phyloP scores from a whole-genome alignment of 2,797 vertebrate species.

The Sparus aurata region DNA sequence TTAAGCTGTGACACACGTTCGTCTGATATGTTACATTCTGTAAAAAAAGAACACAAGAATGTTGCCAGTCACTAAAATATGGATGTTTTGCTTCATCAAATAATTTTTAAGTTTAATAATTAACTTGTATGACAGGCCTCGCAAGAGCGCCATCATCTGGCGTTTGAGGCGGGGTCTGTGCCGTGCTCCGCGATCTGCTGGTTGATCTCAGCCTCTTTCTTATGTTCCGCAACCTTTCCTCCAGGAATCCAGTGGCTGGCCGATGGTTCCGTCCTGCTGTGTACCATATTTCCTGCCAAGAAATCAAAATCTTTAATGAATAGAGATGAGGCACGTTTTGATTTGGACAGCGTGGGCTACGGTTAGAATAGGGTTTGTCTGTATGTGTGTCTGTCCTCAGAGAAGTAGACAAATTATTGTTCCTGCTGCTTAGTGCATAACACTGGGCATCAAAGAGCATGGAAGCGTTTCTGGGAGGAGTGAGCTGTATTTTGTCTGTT shows the following conservation, averaged over 20 bases:
- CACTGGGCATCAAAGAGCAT: neutral
- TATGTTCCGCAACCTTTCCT: slow-evolving; percentile 13
- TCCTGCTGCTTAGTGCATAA: neutral
- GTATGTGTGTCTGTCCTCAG: neutral
- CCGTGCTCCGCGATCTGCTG: slow-evolving; percentile 2
- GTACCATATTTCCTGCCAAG: slow-evolving; percentile 19
- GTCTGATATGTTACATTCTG: too few relatives aligned
- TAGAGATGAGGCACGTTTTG: neutral
- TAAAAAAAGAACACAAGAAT: too few relatives aligned
- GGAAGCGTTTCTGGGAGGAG: neutral
- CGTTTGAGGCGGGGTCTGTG: neutral
- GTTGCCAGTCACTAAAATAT: neutral
- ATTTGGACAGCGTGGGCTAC: neutral
- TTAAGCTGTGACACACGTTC: neutral
- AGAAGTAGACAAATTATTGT: neutral
- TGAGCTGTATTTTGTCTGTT: neutral
- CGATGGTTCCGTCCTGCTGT: slow-evolving; percentile 6
- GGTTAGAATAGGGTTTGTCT: neutral
- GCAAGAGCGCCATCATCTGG: neutral
- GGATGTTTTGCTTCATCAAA: neutral
- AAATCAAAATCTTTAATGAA: neutral
- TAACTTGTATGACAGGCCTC: neutral
- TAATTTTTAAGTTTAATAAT: neutral
- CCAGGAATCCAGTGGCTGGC: slow-evolving; percentile 22
- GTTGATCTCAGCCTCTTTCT: slow-evolving; percentile 11